phyloP scores from a whole-genome alignment of 1,140 invertebrate species.

The Tachypleus tridentatus region DNA sequence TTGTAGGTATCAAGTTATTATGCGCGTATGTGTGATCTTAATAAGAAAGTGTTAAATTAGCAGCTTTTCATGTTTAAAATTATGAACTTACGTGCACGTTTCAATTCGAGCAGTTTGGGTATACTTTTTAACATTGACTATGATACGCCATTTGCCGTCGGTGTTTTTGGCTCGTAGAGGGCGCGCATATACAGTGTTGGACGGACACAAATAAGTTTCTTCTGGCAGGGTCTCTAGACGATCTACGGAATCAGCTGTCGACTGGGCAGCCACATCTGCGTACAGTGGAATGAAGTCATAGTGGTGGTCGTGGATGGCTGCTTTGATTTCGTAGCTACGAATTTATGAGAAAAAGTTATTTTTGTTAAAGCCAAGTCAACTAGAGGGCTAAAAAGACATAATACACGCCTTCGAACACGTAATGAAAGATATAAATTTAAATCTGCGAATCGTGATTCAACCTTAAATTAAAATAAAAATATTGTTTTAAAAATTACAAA shows the following conservation, averaged over 20 bases:
- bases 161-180: conserved; percentile 27
- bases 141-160: conserved; percentile 28
- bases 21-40: too few relatives aligned
- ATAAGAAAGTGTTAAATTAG: too few relatives aligned
- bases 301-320: conserved; percentile 19
- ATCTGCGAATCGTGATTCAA: too few relatives aligned
- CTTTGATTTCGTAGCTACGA: neutral
- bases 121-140: conserved; percentile 28
- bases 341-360: neutral
- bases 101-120: conserved; percentile 28
- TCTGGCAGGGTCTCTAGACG: conserved; percentile 20
- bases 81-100: conserved; percentile 21
- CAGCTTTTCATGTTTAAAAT: too few relatives aligned
- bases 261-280: conserved; percentile 21
- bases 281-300: conserved; percentile 23
- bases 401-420: too few relatives aligned
- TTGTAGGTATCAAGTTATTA: too few relatives aligned
- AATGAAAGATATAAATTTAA: too few relatives aligned
- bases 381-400: too few relatives aligned
- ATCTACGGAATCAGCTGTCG: conserved; percentile 24
- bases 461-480: too few relatives aligned
- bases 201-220: conserved; percentile 26
- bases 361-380: neutral
- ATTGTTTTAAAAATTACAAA: too few relatives aligned
- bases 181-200: conserved; percentile 22